Evolutionary conservation across 2,888 invertebrate genomes (phyloP).

Genomic region (Cryptocephalus primarius): DNA sequence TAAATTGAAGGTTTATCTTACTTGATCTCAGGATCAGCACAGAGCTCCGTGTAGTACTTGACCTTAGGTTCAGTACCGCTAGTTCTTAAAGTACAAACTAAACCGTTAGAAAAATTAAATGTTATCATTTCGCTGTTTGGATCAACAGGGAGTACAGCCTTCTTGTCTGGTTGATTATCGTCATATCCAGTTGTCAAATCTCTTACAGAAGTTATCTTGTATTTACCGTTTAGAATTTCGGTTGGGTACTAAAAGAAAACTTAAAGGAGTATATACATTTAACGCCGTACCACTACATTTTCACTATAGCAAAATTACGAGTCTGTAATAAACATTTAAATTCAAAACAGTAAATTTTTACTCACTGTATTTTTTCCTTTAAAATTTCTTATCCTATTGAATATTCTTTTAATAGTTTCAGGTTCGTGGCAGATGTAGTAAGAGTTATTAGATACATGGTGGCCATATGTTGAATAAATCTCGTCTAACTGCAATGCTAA

Average conservation of each 20-base stretch:
- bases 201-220: constrained; percentile 56
- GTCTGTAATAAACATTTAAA: not conserved
- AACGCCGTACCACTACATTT: too few species aligned
- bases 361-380: constrained; percentile 40
- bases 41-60: constrained; percentile 94
- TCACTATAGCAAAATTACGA: too few species aligned
- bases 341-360: not conserved
- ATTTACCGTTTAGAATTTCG: constrained; percentile 51
- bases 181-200: constrained; percentile 87
- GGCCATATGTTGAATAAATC: constrained; percentile 78
- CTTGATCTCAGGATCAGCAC: constrained; percentile 52
- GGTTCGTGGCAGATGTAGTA: constrained; percentile 82
- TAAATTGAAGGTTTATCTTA: not conserved
- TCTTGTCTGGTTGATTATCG: constrained; percentile 54
- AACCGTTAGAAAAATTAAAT: constrained; percentile 78
- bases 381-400: constrained; percentile 70
- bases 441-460: constrained; percentile 77
- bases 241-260: constrained; percentile 51
- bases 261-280: constrained; percentile 3
- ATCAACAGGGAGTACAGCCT: constrained; percentile 58
- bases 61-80: constrained; percentile 99
- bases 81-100: constrained; percentile 80
- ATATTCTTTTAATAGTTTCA: constrained; percentile 58
- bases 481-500: constrained; percentile 54
- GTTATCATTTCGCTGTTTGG: constrained; percentile 84